These are phyloP conservation scores for Leucopternis melanops DNA, from an alignment of 2,113 vertebrate genomes.

Conservation along the genomic window DNA sequence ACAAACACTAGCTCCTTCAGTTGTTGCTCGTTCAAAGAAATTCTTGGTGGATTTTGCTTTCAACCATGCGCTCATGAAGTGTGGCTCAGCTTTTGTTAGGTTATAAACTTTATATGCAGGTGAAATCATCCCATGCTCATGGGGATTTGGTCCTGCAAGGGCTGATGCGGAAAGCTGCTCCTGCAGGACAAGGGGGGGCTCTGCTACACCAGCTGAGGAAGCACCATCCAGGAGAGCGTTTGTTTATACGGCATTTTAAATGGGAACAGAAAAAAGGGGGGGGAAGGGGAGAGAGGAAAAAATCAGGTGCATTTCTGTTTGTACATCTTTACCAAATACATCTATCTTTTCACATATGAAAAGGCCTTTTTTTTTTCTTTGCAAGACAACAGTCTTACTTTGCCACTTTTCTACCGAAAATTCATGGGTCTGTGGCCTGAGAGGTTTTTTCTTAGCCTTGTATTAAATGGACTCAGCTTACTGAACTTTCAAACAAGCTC, in stretches of 20 bases:
- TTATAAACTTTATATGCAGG: too few species aligned
- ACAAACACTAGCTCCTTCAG: too few species aligned
- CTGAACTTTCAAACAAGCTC: constrained; percentile 17
- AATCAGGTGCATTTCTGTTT: background rate
- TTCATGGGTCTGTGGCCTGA: background rate
- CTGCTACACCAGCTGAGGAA: background rate
- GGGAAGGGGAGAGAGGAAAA: background rate
- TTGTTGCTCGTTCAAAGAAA: too few species aligned
- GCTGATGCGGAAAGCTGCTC: background rate
- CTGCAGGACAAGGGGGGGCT: background rate
- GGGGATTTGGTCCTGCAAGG: background rate
- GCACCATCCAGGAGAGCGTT: background rate
- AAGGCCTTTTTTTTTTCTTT: background rate
- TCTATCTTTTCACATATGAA: background rate
- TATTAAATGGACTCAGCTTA: background rate
- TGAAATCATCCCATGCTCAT: too few species aligned
- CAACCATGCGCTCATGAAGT: too few species aligned
- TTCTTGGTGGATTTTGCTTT: too few species aligned
- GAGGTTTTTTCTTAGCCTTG: background rate
- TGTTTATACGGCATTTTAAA: background rate
- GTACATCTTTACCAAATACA: background rate
- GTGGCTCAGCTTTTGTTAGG: too few species aligned
- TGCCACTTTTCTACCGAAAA: background rate
- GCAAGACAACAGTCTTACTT: background rate
- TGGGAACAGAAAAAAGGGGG: background rate